A percentile compares a stretch with the other conserved stretches of the same genome.
phyloP scores from a whole-genome alignment of 2,113 vertebrate species.

The Pleuronectes platessa region DNA sequence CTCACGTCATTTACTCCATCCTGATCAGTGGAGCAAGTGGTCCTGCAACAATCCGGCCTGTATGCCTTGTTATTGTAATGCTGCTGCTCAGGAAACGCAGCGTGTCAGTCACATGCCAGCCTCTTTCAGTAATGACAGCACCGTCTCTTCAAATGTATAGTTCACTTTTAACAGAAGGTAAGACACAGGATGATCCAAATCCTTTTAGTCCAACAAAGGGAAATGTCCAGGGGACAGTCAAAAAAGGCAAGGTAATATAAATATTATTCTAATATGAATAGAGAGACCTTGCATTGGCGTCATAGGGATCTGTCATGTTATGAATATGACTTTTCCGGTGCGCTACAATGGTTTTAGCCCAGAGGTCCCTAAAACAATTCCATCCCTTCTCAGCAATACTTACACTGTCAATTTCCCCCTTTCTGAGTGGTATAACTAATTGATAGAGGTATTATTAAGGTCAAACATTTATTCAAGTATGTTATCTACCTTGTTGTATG shows the following conservation, averaged over 20 bases:
- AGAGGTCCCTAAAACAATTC: neutral
- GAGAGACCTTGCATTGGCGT: neutral
- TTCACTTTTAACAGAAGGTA: neutral
- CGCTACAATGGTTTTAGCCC: neutral
- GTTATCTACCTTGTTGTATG: neutral
- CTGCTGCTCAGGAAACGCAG: neutral
- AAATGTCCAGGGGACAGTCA: no score
- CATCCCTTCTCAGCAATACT: neutral
- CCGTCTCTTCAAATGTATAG: neutral
- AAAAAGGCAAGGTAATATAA: no score
- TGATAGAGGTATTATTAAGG: neutral
- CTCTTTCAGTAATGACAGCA: no score
- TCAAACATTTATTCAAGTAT: neutral
- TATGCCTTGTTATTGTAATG: neutral
- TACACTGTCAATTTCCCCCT: neutral
- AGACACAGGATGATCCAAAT: no score
- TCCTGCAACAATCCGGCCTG: neutral
- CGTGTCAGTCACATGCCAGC: neutral
- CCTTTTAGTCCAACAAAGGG: no score
- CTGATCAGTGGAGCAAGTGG: neutral
- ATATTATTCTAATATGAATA: no score
- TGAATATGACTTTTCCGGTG: neutral
- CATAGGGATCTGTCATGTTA: neutral
- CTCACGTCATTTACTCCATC: neutral
- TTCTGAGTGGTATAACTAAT: neutral